Evolutionary conservation across 1,140 invertebrate species (phyloP).

Genomic region (Liolophura sinensis): DNA sequence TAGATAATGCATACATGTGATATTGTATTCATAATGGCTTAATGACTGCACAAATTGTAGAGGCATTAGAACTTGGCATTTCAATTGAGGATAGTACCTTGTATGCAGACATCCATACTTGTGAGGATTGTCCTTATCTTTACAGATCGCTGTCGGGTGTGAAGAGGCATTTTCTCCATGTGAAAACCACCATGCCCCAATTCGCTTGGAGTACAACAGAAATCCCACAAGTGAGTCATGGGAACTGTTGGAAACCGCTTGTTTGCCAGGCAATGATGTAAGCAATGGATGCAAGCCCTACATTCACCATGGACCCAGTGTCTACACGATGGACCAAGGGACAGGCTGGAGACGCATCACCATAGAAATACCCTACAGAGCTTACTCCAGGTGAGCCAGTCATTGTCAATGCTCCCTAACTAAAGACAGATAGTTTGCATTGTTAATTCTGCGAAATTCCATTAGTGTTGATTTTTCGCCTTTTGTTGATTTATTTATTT

Average conservation of each 20-base stretch:
- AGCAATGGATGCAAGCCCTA: slow-evolving; percentile 55
- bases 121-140: background rate
- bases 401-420: no score
- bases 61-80: no score
- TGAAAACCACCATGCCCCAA: slow-evolving; percentile 21
- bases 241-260: slow-evolving; percentile 54
- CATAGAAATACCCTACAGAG: slow-evolving; percentile 54
- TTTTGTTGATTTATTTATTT: no score
- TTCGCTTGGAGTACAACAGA: slow-evolving; percentile 54
- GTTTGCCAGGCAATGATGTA: slow-evolving; percentile 43
- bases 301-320: slow-evolving; percentile 52
- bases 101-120: background rate
- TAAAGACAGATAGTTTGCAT: no score
- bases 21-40: no score
- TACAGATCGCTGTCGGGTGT: slow-evolving; percentile 56
- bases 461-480: no score
- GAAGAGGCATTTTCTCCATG: slow-evolving; percentile 38
- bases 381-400: slow-evolving; percentile 54
- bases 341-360: slow-evolving; percentile 57
- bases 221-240: slow-evolving; percentile 48
- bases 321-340: slow-evolving; percentile 49
- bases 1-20: no score
- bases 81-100: no score
- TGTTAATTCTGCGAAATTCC: no score
- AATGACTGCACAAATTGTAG: no score